phyloP scores from a whole-genome alignment of 2,888 invertebrate species.

The Pollenia labialis region DNA sequence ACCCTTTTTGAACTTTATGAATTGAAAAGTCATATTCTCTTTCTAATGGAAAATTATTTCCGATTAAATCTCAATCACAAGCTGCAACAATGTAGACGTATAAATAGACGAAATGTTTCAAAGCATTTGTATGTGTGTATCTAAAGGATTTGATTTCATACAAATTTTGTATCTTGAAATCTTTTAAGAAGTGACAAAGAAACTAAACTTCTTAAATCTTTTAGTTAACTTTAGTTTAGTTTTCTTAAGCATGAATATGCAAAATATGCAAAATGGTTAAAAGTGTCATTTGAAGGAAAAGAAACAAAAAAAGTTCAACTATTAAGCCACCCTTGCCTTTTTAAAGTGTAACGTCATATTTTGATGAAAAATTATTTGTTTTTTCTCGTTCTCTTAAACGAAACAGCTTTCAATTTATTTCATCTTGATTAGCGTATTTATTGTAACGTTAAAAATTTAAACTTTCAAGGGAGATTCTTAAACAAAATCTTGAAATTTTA shows the following conservation, averaged over 20 bases:
- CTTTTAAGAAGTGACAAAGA: conserved; percentile 1
- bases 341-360: background rate
- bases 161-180: conserved; percentile 19
- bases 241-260: conserved; percentile 30
- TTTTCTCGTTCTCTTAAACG: background rate
- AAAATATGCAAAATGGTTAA: conserved; percentile 13
- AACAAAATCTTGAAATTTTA: background rate
- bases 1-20: background rate
- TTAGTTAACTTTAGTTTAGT: background rate
- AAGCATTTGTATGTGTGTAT: background rate
- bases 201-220: conserved; percentile 12
- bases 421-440: background rate
- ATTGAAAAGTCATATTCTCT: background rate
- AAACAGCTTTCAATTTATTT: background rate
- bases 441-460: conserved; percentile 5
- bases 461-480: background rate
- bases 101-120: background rate
- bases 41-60: background rate
- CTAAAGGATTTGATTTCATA: conserved; percentile 20
- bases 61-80: conserved; percentile 21
- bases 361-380: background rate
- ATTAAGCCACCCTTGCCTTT: background rate
- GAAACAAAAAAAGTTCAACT: background rate
- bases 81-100: background rate
- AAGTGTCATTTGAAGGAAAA: background rate